These are phyloP conservation scores for Zaprionus obscuricornis DNA, from an alignment of 2,888 invertebrate genomes.

Conservation along the genomic window DNA sequence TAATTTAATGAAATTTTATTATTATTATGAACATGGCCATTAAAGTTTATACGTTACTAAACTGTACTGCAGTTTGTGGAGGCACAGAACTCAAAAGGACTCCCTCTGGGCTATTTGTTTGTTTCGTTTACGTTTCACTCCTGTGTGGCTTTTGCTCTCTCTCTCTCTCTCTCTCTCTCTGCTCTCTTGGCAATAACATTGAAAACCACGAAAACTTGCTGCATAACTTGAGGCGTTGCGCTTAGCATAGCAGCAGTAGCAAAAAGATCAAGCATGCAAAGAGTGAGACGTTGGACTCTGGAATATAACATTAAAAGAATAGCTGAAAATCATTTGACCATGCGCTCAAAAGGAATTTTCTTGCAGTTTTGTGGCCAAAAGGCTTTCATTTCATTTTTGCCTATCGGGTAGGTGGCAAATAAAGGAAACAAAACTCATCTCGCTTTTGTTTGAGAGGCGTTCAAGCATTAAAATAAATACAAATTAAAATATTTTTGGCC, in stretches of 20 bases:
- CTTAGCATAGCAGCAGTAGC: background rate
- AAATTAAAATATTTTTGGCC: slow-evolving; percentile 71
- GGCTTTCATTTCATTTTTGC: slow-evolving; percentile 17
- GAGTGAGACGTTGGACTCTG: background rate
- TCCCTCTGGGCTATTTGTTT: slow-evolving; percentile 33
- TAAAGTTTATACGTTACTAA: slow-evolving; percentile 79
- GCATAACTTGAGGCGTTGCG: slow-evolving; percentile 62
- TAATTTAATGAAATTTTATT: slow-evolving; percentile 81
- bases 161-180: no score
- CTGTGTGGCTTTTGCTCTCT: background rate
- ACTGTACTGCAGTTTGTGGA: slow-evolving; percentile 49
- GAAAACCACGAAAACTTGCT: slow-evolving; percentile 68
- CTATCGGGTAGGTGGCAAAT: background rate
- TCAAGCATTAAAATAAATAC: slow-evolving; percentile 77
- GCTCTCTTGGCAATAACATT: slow-evolving; percentile 31
- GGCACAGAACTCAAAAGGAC: slow-evolving; percentile 10
- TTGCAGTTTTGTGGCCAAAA: slow-evolving; percentile 33
- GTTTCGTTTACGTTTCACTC: slow-evolving; percentile 26
- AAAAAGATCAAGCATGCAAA: no score
- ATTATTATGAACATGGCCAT: slow-evolving; percentile 79
- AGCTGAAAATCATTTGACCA: slow-evolving; percentile 73
- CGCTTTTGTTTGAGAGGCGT: slow-evolving; percentile 49
- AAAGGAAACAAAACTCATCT: background rate
- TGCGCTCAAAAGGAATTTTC: slow-evolving; percentile 68
- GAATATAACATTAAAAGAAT: slow-evolving; percentile 69